Evolutionary conservation across 2,113 vertebrate genomes (phyloP), one percentile per base, ranked within the genome.

Genomic region (Indicator maculatus): DNA sequence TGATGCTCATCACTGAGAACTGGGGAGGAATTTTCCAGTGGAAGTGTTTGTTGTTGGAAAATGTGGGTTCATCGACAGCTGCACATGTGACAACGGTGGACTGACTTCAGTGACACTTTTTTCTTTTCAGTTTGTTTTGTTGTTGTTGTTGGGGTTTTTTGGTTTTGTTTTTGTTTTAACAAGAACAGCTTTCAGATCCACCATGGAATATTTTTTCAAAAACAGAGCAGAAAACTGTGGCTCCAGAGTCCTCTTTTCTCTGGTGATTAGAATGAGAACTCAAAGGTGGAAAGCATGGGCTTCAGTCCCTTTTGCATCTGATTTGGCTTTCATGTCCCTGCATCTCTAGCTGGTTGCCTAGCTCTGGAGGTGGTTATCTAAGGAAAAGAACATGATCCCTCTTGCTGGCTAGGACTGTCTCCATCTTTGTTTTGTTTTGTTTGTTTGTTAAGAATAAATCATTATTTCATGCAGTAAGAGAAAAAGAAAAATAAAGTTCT

Each of bases 401-500:
- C 33, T 84, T 67, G 14, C 79, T 90, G 80, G 18, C 39, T 45
- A 86, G 38, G 50, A 38, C 47, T 96, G 76, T 78, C 55, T 83
- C 72, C 4, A 28, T 70, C 92, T 88, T 94, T 86, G 88, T 91
- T 95, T 93, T 91, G 33, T 65, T 86, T 85, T 95, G 85, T 91
- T 96, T 96, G 85, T 96, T 96, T 96, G 90, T 96, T 92, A 93
- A 94, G 90, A 96, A 93, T 77, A 71, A 88, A 60, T 61, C 83
- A 96, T 93, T 93, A 96, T 95, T 96, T 96, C 90, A 93, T 94
- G 93, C 65, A 94, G 65, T 45, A 86, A 75, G 83, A 92, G 88
- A 86, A 95, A 88, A 93, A 89, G 88, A 67, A 93, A 95, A 96
- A 96, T 83, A 96, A 91, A 96, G 93, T 96, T 96, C 80, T 95